phyloP scores from a whole-genome alignment of 1,140 invertebrate species.

The Microplitis mediator region DNA sequence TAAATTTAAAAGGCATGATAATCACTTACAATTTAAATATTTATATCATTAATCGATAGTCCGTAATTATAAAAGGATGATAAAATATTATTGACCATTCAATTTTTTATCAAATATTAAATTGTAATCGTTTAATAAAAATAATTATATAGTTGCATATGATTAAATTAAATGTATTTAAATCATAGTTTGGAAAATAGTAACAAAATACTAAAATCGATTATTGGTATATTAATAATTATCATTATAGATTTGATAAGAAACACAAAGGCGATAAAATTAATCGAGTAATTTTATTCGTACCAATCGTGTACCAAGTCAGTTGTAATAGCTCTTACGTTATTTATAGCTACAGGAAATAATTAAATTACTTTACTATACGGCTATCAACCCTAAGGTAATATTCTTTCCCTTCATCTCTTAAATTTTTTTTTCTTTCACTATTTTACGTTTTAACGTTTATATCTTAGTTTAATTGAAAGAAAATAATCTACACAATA shows the following conservation, averaged over 20 bases:
- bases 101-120: too few relatives aligned
- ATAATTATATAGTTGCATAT: too few relatives aligned
- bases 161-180: too few relatives aligned
- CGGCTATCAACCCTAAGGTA: slow-evolving; percentile 4
- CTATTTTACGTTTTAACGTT: too few relatives aligned
- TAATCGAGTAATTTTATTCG: slow-evolving; percentile 37
- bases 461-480: too few relatives aligned
- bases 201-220: not conserved
- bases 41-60: not conserved
- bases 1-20: not conserved
- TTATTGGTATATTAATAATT: slow-evolving; percentile 12
- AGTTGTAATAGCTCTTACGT: slow-evolving; percentile 23
- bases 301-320: slow-evolving; percentile 9
- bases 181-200: not conserved
- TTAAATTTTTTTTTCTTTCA: too few relatives aligned
- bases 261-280: slow-evolving; percentile 29
- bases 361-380: slow-evolving; percentile 36
- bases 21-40: too few relatives aligned
- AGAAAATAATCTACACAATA: too few relatives aligned
- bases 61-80: not conserved
- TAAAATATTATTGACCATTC: not conserved
- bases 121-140: too few relatives aligned
- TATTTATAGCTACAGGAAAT: slow-evolving; percentile 40
- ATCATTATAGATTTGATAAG: slow-evolving; percentile 34
- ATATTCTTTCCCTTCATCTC: not conserved